Conservation (phyloP, 2,113 vertebrate species). For the Actenoides hombroni region DNA sequence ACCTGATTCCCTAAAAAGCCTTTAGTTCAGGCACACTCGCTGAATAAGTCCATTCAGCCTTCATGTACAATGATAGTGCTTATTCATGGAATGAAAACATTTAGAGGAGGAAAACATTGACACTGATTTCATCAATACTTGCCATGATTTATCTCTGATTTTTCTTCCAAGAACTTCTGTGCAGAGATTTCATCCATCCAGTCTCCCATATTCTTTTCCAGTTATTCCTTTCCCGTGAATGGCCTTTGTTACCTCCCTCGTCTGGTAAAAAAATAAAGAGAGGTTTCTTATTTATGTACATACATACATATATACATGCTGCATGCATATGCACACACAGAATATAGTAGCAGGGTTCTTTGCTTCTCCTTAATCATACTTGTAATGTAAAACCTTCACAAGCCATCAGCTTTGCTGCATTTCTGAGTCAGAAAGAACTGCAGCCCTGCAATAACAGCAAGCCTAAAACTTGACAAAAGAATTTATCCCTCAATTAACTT, state of each 20-base stretch:
- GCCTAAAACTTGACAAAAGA: background rate
- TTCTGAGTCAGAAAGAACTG: background rate
- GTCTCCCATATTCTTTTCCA: background rate
- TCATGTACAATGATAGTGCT: background rate
- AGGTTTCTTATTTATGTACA: background rate
- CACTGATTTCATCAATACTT: background rate
- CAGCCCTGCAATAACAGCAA: background rate
- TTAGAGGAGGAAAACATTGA: background rate
- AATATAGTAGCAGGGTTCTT: background rate
- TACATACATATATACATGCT: background rate
- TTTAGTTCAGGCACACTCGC: background rate
- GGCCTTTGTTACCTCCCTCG: background rate
- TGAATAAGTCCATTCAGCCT: background rate
- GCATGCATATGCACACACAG: rapidly evolving
- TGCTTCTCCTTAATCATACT: background rate
- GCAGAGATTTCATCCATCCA: background rate
- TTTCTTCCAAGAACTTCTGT: background rate
- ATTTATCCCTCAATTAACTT: background rate
- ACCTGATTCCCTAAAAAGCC: background rate
- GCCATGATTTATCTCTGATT: background rate
- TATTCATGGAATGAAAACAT: background rate
- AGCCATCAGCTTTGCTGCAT: background rate
- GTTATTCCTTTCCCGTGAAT: background rate
- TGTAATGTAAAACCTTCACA: background rate
- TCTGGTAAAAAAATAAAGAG: background rate